Evolutionary conservation across 2,797 vertebrate genomes (phyloP), one percentile per base, ranked within the genome.

Genomic region (Distichodus sexfasciatus): DNA sequence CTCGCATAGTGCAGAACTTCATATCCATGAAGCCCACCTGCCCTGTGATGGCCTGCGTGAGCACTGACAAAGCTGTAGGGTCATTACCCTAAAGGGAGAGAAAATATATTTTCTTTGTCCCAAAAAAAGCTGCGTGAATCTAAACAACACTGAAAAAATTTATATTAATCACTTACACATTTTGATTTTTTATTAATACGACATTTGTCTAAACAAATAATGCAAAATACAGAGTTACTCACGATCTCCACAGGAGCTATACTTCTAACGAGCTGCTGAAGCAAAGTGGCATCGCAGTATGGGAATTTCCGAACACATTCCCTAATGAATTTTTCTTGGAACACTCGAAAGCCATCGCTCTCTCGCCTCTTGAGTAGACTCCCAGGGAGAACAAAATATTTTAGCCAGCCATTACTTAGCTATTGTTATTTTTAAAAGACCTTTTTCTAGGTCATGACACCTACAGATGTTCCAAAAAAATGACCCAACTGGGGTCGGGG

Each of bases 161-260:
- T n/a, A n/a, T n/a, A n/a, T n/a, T n/a, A n/a, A n/a, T n/a, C n/a
- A n/a, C n/a, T n/a, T n/a, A n/a, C n/a, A n/a, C n/a, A n/a, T n/a
- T n/a, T n/a, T n/a, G n/a, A n/a, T n/a, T n/a, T n/a, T n/a, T n/a
- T n/a, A n/a, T n/a, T n/a, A n/a, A n/a, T n/a, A n/a, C n/a, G n/a
- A n/a, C n/a, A n/a, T n/a, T n/a, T n/a, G n/a, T n/a, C n/a, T n/a
- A n/a, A n/a, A n/a, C 59, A 50, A 61, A 44, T 10, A 36, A 51
- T 23, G 14, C 53, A 40, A 33, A 17, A 14, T 35, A 9, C 3
- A 41, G n/a, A 1, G 23, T 21, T 7, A 82, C 96, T 95, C 87
- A 99, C 97, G 4, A 99, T 95, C 85, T 97, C 95, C 51, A 99
- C 95, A 1, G 97, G 97, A 47, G 97, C 94, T 53, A 99, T 95